phyloP scores from a whole-genome alignment of 2,113 vertebrate species.

The Carassius auratus region DNA sequence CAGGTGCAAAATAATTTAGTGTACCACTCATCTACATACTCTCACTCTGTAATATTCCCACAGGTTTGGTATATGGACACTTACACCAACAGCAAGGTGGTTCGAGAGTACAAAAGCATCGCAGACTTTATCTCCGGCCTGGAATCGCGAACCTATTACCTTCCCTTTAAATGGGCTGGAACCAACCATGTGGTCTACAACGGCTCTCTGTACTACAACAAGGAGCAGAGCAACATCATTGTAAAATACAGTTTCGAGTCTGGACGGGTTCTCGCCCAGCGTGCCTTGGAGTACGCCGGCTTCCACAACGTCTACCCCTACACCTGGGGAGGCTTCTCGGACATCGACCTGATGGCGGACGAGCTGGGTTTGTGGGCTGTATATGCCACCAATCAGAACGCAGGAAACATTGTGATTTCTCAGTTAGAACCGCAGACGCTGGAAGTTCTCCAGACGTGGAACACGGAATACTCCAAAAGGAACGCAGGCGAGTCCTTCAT shows the following conservation, averaged over 20 bases:
- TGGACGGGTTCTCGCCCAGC: slow-evolving; percentile 87
- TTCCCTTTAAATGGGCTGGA: slow-evolving; percentile 98
- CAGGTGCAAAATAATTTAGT: neutral
- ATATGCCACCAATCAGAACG: slow-evolving; percentile 98
- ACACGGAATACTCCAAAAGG: slow-evolving; percentile 95
- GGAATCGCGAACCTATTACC: slow-evolving; percentile 94
- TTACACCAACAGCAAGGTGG: slow-evolving; percentile 97
- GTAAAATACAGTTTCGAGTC: slow-evolving; percentile 96
- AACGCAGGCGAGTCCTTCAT: slow-evolving; percentile 98
- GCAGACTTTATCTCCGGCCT: slow-evolving; percentile 90
- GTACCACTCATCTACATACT: neutral
- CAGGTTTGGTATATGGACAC: slow-evolving; percentile 99
- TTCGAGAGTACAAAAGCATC: slow-evolving; percentile 92
- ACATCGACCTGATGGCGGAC: slow-evolving; percentile 97
- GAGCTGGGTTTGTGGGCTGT: slow-evolving; percentile 96
- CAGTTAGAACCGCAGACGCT: slow-evolving; percentile 90
- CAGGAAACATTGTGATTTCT: slow-evolving; percentile 95
- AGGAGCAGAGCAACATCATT: slow-evolving; percentile 98
- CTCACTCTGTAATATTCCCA: slow-evolving; percentile 37
- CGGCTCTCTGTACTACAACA: slow-evolving; percentile 97
- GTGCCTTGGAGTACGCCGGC: slow-evolving; percentile 93
- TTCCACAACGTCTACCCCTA: slow-evolving; percentile 98
- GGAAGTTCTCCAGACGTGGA: slow-evolving; percentile 93
- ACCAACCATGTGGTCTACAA: slow-evolving; percentile 98
- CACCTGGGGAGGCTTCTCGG: slow-evolving; percentile 96